A percentile compares a stretch with the other conserved stretches of the same genome.
phyloP scores from a whole-genome alignment of 2,888 invertebrate species.

The Syritta pipiens region DNA sequence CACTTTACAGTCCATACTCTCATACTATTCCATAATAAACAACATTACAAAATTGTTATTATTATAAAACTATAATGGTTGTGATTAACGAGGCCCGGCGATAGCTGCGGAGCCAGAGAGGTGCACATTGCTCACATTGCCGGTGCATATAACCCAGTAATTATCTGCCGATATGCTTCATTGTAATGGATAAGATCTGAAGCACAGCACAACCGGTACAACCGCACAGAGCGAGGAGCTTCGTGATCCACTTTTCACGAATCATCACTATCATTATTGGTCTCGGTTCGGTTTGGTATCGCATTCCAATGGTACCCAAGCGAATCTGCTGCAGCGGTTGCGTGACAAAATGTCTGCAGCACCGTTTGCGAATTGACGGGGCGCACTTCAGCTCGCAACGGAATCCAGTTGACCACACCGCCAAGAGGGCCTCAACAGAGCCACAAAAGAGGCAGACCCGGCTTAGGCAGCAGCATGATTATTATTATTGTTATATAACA shows the following conservation, averaged over 20 bases:
- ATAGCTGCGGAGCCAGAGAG: neutral
- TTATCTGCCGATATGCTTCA: slow-evolving; percentile 59
- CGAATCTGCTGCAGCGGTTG: slow-evolving; percentile 47
- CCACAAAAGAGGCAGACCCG: slow-evolving; percentile 2
- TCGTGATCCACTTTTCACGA: slow-evolving; percentile 68
- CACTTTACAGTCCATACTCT: neutral
- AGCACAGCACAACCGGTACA: slow-evolving; percentile 52
- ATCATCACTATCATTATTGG: slow-evolving; percentile 67
- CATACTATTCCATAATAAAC: neutral
- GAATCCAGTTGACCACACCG: slow-evolving; percentile 42
- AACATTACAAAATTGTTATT: slow-evolving; percentile 39
- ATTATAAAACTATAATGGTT: slow-evolving; percentile 27
- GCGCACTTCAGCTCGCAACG: slow-evolving; percentile 23
- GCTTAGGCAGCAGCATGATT: slow-evolving; percentile 10
- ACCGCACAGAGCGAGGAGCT: slow-evolving; percentile 14
- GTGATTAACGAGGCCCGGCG: slow-evolving; percentile 26
- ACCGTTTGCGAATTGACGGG: slow-evolving; percentile 19
- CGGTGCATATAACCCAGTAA: slow-evolving; percentile 52
- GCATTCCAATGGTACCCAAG: slow-evolving; percentile 57
- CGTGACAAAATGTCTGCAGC: slow-evolving; percentile 66
- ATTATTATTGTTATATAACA: slow-evolving; percentile 60
- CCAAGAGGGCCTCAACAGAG: slow-evolving; percentile 19
- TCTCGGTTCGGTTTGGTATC: slow-evolving; percentile 56
- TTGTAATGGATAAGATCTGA: slow-evolving; percentile 56
- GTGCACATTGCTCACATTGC: slow-evolving; percentile 7